phyloP scores from a whole-genome alignment of 2,888 invertebrate species.

The Drosophila monieri region DNA sequence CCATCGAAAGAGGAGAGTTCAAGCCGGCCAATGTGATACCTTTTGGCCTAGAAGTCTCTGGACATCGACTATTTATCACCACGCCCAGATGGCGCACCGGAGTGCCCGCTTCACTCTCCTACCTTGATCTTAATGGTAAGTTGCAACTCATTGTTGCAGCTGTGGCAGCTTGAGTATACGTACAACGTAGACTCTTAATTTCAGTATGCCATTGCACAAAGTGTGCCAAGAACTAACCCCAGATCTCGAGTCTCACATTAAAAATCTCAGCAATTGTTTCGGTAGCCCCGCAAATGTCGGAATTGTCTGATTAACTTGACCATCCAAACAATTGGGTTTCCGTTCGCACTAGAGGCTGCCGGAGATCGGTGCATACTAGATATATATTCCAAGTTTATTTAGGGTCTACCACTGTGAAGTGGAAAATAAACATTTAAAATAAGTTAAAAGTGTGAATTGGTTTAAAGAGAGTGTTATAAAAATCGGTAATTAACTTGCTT shows the following conservation, averaged over 20 bases:
- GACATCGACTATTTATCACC: slow-evolving; percentile 88
- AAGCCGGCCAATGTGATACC: slow-evolving; percentile 90
- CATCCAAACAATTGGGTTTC: slow-evolving; percentile 45
- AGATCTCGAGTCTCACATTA: slow-evolving; percentile 20
- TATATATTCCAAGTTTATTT: slow-evolving; percentile 3
- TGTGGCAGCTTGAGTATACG: background rate
- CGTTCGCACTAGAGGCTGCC: slow-evolving; percentile 39
- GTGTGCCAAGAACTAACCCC: slow-evolving; percentile 33
- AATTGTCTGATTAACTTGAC: slow-evolving; percentile 41
- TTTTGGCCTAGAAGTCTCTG: slow-evolving; percentile 89
- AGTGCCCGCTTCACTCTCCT: slow-evolving; percentile 90
- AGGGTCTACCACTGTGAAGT: slow-evolving; percentile 3
- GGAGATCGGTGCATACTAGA: slow-evolving; percentile 11
- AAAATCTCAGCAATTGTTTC: slow-evolving; percentile 30
- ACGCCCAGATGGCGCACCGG: slow-evolving; percentile 91
- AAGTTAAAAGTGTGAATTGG: slow-evolving; percentile 13
- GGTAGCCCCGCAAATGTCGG: slow-evolving; percentile 15
- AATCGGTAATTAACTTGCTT: background rate
- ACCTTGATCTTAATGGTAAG: slow-evolving; percentile 89
- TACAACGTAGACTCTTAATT: slow-evolving; percentile 19
- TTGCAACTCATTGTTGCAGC: slow-evolving; percentile 27
- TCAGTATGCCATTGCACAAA: slow-evolving; percentile 16
- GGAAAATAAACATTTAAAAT: slow-evolving; percentile 3
- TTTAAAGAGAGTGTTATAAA: background rate
- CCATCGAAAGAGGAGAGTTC: slow-evolving; percentile 86